phyloP scores from a whole-genome alignment of 2,797 vertebrate genomes.

The Nannoperca obscura region DNA sequence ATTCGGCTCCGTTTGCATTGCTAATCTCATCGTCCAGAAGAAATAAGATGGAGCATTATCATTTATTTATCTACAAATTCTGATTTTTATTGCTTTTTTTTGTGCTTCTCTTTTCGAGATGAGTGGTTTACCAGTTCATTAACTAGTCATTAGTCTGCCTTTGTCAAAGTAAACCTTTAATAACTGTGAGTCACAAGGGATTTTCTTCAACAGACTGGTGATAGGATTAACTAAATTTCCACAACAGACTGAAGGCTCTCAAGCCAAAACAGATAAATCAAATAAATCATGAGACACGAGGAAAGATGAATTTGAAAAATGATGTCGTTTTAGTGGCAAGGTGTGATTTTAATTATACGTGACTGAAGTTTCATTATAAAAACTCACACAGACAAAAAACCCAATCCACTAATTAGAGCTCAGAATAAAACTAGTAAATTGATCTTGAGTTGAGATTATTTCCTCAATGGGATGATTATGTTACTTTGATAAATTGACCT shows the following conservation, averaged over 20 bases:
- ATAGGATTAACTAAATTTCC: constrained; percentile 53
- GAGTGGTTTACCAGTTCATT: constrained; percentile 61
- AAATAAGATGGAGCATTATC: constrained; percentile 14
- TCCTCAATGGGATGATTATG: neutral
- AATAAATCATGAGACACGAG: constrained; percentile 22
- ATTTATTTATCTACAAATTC: constrained; percentile 17
- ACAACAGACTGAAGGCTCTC: constrained; percentile 9
- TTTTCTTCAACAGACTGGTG: constrained; percentile 51
- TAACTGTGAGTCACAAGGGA: constrained; percentile 32
- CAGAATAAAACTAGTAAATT: neutral
- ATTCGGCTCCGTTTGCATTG: constrained; percentile 23
- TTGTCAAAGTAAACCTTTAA: constrained; percentile 62
- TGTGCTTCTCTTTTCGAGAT: constrained; percentile 17
- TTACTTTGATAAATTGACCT: neutral
- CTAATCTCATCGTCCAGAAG: constrained; percentile 38
- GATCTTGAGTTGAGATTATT: neutral
- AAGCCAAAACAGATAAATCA: constrained; percentile 56
- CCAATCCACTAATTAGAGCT: neutral
- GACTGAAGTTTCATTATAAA: neutral
- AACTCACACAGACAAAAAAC: neutral
- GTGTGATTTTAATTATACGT: no score
- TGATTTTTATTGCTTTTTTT: neutral
- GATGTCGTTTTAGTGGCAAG: neutral
- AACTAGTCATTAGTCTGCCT: constrained; percentile 44
- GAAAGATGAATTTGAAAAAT: no score